Base-by-base conservation (phyloP, 2,113 vertebrate species). In the Semicossyphus pulcher region DNA sequence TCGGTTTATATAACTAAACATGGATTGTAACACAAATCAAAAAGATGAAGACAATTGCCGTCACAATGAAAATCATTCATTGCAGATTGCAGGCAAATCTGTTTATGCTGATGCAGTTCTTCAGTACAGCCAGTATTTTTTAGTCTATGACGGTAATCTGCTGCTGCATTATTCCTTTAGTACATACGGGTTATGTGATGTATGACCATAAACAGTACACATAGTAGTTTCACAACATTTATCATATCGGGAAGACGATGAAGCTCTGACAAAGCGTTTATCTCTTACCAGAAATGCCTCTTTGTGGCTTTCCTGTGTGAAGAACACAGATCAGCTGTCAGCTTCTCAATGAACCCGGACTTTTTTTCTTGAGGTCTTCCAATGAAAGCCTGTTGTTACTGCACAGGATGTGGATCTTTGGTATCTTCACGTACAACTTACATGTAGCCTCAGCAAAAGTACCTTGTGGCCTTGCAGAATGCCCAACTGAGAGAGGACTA, bases 341-440 rank as follows among this genome's bases (percentile, higher is more conserved):
- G 51, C 57, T 52, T 51, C 12, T 76, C 42, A 53, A 34, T 69
- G 49, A 84, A 71, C 70, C 42, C 4, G 84, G 83, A 86, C 58
- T 86, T 88, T 91, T 88, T 91, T 89, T 83, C 5, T 79, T 88
- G 57, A 81, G 73, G 83, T 89, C 63, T 88, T 86, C 68, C 34
- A 16, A 59, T 79, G 80, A 89, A 91, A 74, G 31, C 45, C 44
- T 41, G 45, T 39, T 63, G 34, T 65, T 66, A 63, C 60, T 67
- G 69, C 51, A 82, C 83, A 88, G 86, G 85, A 90, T 78, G 76
- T 75, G 45, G 58, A 45, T 58, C 45, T 52, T 26, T 65, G 47
- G 31, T 80, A 49, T 70, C 47, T 57, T 69, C 42, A 53, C 21
- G 5, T 67, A 37, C 37, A 61, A 34, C 54, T 77, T 67, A 62